Evolutionary conservation across 2,888 invertebrate genomes (phyloP).

Genomic region (Imbricaverruca yamaguchii): DNA sequence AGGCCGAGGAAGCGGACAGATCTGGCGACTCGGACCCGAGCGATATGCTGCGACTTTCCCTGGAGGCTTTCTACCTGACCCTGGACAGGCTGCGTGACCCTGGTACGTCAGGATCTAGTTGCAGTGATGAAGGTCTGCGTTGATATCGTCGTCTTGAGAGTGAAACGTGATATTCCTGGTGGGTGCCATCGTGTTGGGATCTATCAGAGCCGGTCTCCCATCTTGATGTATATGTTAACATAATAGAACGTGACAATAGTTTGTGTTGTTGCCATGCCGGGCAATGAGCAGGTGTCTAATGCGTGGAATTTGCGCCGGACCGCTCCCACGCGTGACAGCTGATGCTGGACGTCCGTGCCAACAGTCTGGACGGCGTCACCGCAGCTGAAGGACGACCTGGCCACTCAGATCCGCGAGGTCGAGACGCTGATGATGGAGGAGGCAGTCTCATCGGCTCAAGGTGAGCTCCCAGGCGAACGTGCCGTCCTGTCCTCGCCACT

Average conservation of each 20-base stretch:
- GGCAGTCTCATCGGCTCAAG: background rate
- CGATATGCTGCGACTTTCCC: conserved; percentile 28
- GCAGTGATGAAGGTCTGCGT: background rate
- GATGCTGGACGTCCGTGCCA: background rate
- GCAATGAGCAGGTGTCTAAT: too few relatives aligned
- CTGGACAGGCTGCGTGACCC: conserved; percentile 32
- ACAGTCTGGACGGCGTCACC: background rate
- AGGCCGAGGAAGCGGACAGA: background rate
- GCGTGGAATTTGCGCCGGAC: too few relatives aligned
- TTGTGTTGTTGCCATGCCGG: too few relatives aligned
- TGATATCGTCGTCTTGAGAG: too few relatives aligned
- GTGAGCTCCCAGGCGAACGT: background rate
- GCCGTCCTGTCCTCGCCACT: background rate
- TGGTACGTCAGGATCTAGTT: conserved; percentile 25
- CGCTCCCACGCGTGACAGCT: too few relatives aligned
- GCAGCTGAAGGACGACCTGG: background rate
- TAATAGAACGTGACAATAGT: too few relatives aligned
- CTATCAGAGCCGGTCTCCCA: too few relatives aligned
- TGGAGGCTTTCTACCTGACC: conserved; percentile 33
- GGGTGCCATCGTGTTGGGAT: too few relatives aligned
- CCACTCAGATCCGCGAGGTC: background rate
- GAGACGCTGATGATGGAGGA: background rate
- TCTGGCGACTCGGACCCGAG: too few relatives aligned
- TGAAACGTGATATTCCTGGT: too few relatives aligned
- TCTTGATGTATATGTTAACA: too few relatives aligned